phyloP scores from a whole-genome alignment of 2,888 invertebrate species.

The Glaucopsyche alexis region DNA sequence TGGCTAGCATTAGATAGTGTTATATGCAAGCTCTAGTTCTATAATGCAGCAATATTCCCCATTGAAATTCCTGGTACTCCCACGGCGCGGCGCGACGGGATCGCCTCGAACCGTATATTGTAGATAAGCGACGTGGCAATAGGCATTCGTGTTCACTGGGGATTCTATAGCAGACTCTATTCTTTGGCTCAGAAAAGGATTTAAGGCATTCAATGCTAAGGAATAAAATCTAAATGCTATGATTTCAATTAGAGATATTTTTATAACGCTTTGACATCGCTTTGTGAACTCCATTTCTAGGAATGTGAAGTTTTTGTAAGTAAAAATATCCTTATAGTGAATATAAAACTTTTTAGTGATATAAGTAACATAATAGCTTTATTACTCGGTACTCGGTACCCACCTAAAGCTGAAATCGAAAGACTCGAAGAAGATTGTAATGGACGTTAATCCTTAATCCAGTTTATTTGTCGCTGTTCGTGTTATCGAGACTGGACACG shows the following conservation, averaged over 20 bases:
- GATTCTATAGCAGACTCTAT: constrained; percentile 72
- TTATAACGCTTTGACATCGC: neutral
- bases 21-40: constrained; percentile 35
- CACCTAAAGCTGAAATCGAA: neutral
- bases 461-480: neutral
- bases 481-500: no score
- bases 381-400: neutral
- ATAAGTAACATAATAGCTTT: no score
- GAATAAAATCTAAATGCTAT: constrained; percentile 55
- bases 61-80: constrained; percentile 56
- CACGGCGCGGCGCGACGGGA: constrained; percentile 40
- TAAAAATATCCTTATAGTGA: neutral
- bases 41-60: constrained; percentile 55
- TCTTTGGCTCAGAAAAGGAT: constrained; percentile 71
- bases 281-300: neutral
- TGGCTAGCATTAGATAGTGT: constrained; percentile 30
- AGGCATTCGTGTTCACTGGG: constrained; percentile 75
- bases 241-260: constrained; percentile 45
- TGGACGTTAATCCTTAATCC: constrained; percentile 2
- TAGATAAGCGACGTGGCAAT: constrained; percentile 75
- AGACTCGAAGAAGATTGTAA: neutral
- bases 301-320: neutral
- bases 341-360: neutral
- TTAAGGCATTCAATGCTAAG: constrained; percentile 60
- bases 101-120: constrained; percentile 59